phyloP scores from a whole-genome alignment of 1,140 invertebrate genomes.

The Chironomus tepperi region DNA sequence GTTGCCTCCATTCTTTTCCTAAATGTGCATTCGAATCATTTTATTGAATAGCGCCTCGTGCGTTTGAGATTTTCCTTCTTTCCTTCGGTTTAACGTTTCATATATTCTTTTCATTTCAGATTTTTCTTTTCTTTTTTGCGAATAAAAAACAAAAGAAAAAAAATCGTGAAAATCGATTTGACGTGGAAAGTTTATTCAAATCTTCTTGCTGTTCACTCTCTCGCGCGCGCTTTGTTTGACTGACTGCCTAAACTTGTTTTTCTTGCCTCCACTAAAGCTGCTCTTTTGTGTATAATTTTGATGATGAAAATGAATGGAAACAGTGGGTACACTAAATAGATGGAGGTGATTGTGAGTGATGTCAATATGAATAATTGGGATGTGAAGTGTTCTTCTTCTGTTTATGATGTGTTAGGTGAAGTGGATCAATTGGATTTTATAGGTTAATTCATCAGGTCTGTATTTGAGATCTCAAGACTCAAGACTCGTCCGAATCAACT shows the following conservation, averaged over 20 bases:
- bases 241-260: not conserved
- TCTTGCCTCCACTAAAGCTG: not conserved
- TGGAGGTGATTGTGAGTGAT: not conserved
- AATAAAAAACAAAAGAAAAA: not conserved
- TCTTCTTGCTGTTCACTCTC: not conserved
- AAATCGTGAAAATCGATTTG: not conserved
- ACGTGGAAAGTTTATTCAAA: not conserved
- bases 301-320: not conserved
- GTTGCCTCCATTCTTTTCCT: not conserved
- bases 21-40: constrained; percentile 2
- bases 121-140: not conserved
- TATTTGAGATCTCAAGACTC: too few relatives aligned
- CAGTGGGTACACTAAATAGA: not conserved
- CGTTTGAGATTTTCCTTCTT: not conserved
- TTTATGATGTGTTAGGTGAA: too few relatives aligned
- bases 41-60: not conserved
- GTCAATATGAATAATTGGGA: too few relatives aligned
- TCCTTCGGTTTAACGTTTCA: not conserved
- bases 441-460: too few relatives aligned
- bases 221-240: too few relatives aligned
- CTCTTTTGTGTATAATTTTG: not conserved
- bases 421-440: too few relatives aligned
- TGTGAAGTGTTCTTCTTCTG: too few relatives aligned
- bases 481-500: too few relatives aligned
- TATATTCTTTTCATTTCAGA: too few relatives aligned